phyloP scores from a whole-genome alignment of 1,140 invertebrate genomes.

The Cydia fagiglandana region DNA sequence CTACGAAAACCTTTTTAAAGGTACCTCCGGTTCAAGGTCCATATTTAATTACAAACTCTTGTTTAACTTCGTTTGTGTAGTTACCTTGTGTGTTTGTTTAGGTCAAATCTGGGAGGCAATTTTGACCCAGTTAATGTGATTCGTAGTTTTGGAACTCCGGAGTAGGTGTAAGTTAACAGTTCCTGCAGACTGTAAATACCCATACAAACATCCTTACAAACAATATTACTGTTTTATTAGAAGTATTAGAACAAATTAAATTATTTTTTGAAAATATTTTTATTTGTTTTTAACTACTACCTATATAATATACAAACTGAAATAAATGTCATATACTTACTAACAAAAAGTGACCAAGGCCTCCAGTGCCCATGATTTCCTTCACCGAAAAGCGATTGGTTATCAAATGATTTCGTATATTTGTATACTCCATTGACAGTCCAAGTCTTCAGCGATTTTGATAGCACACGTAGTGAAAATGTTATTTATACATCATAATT shows the following conservation, averaged over 20 bases:
- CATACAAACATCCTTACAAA: too few species aligned
- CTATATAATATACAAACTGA: too few species aligned
- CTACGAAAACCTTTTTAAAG: not conserved
- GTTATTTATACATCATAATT: too few species aligned
- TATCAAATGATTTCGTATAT: not conserved
- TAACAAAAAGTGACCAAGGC: too few species aligned
- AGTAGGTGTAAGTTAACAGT: not conserved
- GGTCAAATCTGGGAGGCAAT: constrained; percentile 7
- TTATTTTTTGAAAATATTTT: too few species aligned
- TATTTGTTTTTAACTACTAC: too few species aligned
- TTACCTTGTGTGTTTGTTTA: not conserved
- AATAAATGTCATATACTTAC: too few species aligned
- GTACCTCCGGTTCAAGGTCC: not conserved
- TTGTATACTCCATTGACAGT: not conserved
- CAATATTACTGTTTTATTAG: too few species aligned
- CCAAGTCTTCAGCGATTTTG: not conserved
- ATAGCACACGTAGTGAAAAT: too few species aligned
- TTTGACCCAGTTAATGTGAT: constrained; percentile 6
- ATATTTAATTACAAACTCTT: constrained; percentile 10
- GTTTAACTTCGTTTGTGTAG: not conserved
- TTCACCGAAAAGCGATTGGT: too few species aligned
- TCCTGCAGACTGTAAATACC: not conserved
- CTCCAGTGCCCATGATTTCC: too few species aligned
- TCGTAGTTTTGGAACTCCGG: not conserved
- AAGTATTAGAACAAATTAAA: too few species aligned